Evolutionary conservation across 1,140 invertebrate species (phyloP), one percentile per base, ranked within the genome.

Genomic region (Aphis gossypii): DNA sequence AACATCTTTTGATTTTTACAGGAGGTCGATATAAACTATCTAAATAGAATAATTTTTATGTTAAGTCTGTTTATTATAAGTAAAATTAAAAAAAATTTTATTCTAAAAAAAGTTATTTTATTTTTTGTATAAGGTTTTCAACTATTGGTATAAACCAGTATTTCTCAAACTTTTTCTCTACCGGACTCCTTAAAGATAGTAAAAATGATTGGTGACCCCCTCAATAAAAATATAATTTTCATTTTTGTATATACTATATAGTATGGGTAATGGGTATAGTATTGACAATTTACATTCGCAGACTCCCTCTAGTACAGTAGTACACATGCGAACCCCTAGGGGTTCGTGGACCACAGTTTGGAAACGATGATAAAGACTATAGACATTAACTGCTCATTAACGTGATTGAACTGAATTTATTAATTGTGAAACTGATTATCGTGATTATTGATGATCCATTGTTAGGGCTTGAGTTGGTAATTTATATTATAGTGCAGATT

Each of bases 11-110:
- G 21, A 95, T 98, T 23, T 97, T 98, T 94, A 97, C 97, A 82
- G 97, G 97, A 94, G 98, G 98, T 54, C 96, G 98, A 94, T 99
- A 99, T 95, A 97, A 97, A 95, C 96, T 99, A 92, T 97, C 98
- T 25, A 98, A 98, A 96, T 94, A 93, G 51, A 51, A 38, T 11
- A 89, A 23, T 38, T 89, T 20, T 54, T 38, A 8, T 48, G 25
- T 86, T 30, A 87, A 56, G 41, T 44, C 41, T 84, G 23, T 84
- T 38, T 21, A 68, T 14, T 1, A 86, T 46, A 18, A 44, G 25
- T 86, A 30, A 86, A 86, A 14, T 44, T 44, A 44, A 68, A 18
- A n/a, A 4, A 18, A n/a, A 0, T 7, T 20, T n/a, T 20, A 11
- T n/a, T 84, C 30, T 44, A 11, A 14, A 76, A 76, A 76, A 76